Evolutionary conservation across 2,888 invertebrate genomes (phyloP).

Genomic region (Idaea dimidiata): DNA sequence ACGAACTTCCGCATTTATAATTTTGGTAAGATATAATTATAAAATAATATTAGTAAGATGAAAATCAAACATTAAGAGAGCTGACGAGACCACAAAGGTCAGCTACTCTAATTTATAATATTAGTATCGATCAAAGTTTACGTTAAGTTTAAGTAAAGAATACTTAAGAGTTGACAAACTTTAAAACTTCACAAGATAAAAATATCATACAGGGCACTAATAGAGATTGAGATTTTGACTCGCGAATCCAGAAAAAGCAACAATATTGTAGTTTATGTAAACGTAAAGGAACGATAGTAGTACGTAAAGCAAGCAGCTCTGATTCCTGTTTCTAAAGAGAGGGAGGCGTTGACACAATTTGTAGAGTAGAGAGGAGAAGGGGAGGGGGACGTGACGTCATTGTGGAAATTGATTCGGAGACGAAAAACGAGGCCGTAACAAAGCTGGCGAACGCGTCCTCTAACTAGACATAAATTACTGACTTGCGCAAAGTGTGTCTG

Average conservation of each 20-base stretch:
- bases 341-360: slow-evolving; percentile 36
- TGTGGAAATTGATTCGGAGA: slow-evolving; percentile 73
- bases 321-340: slow-evolving; percentile 54
- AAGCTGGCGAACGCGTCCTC: slow-evolving; percentile 61
- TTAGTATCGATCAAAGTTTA: no score
- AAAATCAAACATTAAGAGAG: no score
- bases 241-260: slow-evolving; percentile 34
- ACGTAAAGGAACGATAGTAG: slow-evolving; percentile 51
- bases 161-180: slow-evolving; percentile 21
- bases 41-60: no score
- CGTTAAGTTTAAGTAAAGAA: slow-evolving; percentile 20
- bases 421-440: slow-evolving; percentile 72
- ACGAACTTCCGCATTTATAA: no score
- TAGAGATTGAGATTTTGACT: slow-evolving; percentile 28
- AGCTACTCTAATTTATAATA: no score
- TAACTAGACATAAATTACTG: slow-evolving; percentile 65
- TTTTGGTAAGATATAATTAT: no score
- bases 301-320: slow-evolving; percentile 61
- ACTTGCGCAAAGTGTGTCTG: no score
- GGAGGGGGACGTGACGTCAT: slow-evolving; percentile 63
- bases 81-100: no score
- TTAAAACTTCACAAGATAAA: slow-evolving; percentile 29
- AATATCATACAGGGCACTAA: slow-evolving; percentile 22
- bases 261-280: slow-evolving; percentile 42
- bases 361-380: slow-evolving; percentile 35